phyloP scores from a whole-genome alignment of 35 echinoderm and acorn worm species.

The Eucidaris tribuloides region DNA sequence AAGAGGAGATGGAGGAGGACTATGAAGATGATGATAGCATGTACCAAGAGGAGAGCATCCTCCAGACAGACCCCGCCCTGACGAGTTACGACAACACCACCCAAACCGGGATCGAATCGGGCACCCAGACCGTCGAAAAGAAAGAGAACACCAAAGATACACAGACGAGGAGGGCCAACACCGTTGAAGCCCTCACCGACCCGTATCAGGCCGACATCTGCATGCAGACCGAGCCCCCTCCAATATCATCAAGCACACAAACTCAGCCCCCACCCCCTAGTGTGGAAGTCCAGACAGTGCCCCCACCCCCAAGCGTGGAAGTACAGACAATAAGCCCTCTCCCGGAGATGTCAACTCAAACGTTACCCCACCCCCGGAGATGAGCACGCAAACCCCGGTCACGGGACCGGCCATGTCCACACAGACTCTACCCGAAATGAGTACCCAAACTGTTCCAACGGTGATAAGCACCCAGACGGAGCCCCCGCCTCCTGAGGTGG shows the following conservation, averaged over 20 bases:
- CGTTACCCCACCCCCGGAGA: conserved; percentile 39
- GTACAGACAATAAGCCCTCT: conserved; percentile 38
- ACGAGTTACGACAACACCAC: conserved; percentile 88
- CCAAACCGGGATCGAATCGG: conserved; percentile 71
- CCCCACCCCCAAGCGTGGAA: conserved; percentile 21
- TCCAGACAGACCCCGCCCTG: conserved; percentile 51
- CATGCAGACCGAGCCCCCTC: conserved; percentile 87
- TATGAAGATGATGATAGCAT: conserved; percentile 47
- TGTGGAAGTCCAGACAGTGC: conserved; percentile 51
- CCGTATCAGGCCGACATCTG: conserved; percentile 96
- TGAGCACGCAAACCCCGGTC: conserved; percentile 57
- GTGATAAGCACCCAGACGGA: conserved; percentile 87
- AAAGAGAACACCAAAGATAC: conserved; percentile 79
- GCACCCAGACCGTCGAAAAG: conserved; percentile 78
- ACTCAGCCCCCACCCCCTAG: conserved; percentile 76
- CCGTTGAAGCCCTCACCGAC: conserved; percentile 76
- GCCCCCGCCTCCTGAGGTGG: conserved; percentile 36
- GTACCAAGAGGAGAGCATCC: conserved; percentile 1
- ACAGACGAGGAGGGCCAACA: conserved; percentile 79
- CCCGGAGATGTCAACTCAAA: conserved; percentile 53
- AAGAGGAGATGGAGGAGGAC: conserved; percentile 59
- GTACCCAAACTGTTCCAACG: conserved; percentile 59
- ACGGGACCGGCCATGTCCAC: conserved; percentile 54
- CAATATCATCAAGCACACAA: conserved; percentile 79
- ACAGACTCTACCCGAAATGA: conserved; percentile 78